Percentiles rank a stretch among this genome's conserved stretches.
Conservation (phyloP, 2,113 vertebrate genomes). For the Antigone vipio region DNA sequence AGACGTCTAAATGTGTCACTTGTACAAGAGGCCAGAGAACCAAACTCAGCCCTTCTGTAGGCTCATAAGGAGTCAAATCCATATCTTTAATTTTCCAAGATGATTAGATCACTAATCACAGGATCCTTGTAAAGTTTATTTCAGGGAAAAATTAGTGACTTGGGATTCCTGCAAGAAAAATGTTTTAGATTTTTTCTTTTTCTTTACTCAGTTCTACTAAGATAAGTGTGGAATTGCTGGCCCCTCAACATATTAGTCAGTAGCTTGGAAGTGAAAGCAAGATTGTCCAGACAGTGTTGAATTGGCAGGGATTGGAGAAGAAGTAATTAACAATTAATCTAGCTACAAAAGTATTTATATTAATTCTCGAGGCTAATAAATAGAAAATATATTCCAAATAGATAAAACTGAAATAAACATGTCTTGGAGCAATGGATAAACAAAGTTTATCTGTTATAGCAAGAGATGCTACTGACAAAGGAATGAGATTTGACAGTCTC, state of each 20-base stretch:
- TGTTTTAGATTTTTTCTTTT: not conserved
- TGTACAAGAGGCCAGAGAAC: not conserved
- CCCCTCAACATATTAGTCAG: not conserved
- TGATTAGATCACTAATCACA: not conserved
- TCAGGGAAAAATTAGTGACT: not conserved
- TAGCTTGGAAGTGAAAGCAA: not conserved
- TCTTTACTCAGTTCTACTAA: not conserved
- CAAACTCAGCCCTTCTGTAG: not conserved
- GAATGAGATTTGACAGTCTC: not conserved
- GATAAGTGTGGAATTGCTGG: not conserved
- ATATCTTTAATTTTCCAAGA: not conserved
- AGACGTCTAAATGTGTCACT: not conserved
- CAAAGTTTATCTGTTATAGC: not conserved
- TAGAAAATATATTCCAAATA: not conserved
- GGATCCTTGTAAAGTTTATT: not conserved
- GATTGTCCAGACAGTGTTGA: not conserved
- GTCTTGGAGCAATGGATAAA: not conserved
- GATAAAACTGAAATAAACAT: not conserved
- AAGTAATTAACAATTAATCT: not conserved
- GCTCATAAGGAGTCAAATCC: not conserved
- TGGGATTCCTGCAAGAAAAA: not conserved
- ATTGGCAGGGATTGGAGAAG: not conserved
- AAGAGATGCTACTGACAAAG: not conserved
- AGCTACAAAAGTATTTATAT: not conserved
- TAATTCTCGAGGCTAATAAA: not conserved